Base-by-base conservation (phyloP, 2,797 vertebrate species). In the Rhabdophis nuchalis region DNA sequence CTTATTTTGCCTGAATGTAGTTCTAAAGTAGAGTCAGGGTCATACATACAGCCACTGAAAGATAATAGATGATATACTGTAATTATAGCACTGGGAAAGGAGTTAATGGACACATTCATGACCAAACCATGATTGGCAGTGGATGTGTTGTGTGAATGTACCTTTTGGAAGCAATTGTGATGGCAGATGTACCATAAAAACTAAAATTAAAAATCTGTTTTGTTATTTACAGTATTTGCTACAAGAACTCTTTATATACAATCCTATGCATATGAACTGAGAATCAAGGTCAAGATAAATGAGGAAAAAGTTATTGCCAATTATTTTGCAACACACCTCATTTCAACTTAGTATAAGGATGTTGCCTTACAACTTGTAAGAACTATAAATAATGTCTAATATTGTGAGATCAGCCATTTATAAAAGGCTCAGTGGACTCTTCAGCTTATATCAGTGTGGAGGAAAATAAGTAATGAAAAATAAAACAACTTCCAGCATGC, bases 401-500 rank as follows among this genome's bases (percentile, higher is more conserved):
- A 53, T 89, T 95, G 89, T 90, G 88, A 96, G 60, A 46, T 23
- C n/a, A 94, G 72, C 50, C 87, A 86, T 3, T 86, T 61, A 56
- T 64, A 82, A 52, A 82, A 82, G 50, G 20, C 20, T 88, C 53
- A 82, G 52, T 89, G 68, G 58, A 61, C 50, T 64, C 88, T 53
- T 96, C 92, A 95, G 92, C 92, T 91, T 86, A 85, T 92, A 95
- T 90, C 94, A 88, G 93, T 60, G 72, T 25, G 46, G 88, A 86
- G 77, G 86, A 54, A 89, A 32, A 32, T 16, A 85, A 89, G 57
- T 94, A 95, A 94, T 95, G 77, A 82, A 94, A 96, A 96, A 96
- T 96, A 96, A 95, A 95, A 94, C 36, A 86, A 91, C 86, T 82
- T 94, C 93, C 95, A 95, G 94, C 93, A 90, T 94, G 90, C 94